Evolutionary conservation across 2,888 invertebrate species (phyloP).

Genomic region (Charanyca ferruginea): DNA sequence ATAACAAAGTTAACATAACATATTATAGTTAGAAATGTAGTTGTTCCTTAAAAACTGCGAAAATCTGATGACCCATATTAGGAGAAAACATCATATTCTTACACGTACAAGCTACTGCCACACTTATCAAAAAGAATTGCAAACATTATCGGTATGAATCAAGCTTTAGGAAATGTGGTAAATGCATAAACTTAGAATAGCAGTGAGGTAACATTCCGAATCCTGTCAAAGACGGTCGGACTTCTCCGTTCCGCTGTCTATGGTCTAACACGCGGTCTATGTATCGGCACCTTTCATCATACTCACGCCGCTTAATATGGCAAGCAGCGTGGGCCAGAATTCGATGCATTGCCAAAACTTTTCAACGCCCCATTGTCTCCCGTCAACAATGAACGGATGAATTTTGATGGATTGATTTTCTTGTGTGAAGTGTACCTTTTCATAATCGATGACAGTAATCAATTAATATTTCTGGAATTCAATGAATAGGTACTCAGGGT

Average conservation of each 20-base stretch:
- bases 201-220: not conserved
- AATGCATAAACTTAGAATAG: not conserved
- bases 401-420: conserved; percentile 60
- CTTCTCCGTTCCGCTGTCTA: conserved; percentile 20
- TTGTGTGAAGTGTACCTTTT: conserved; percentile 43
- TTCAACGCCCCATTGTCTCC: conserved; percentile 61
- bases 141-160: not conserved
- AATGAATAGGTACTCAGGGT: conserved; percentile 1
- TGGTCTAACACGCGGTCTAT: conserved; percentile 23
- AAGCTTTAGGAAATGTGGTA: conserved; percentile 12
- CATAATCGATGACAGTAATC: conserved; percentile 29
- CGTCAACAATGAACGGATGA: conserved; percentile 62
- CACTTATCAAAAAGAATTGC: not conserved
- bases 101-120: not conserved
- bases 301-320: conserved; percentile 49
- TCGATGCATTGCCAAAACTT: conserved; percentile 59
- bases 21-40: not conserved
- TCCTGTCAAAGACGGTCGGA: not conserved
- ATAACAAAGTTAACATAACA: not conserved
- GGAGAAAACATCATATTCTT: not conserved
- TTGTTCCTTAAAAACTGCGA: not conserved
- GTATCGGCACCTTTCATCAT: conserved; percentile 58
- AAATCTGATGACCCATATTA: not conserved
- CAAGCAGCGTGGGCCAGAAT: conserved; percentile 51
- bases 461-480: conserved; percentile 11